Evolutionary conservation across 2,113 vertebrate species (phyloP), one percentile per base, ranked within the genome.

Genomic region (Cheilinus undulatus): DNA sequence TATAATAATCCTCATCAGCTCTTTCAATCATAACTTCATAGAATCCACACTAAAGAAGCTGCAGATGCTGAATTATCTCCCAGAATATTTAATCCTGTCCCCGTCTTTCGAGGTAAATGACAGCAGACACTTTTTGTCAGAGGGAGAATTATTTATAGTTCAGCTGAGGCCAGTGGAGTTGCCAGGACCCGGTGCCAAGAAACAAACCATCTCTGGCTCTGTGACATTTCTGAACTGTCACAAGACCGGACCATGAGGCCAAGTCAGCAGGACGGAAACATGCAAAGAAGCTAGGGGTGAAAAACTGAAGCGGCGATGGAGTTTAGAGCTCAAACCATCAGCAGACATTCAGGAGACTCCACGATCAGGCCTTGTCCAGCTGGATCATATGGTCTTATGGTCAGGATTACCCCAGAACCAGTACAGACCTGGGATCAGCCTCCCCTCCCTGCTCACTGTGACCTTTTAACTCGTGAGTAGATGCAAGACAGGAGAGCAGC

Each of bases 191-290:
- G 6, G 64, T 60, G 79, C 82, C 57, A 7, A 61, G 83, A 69
- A 73, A 68, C n/a, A 0, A 54, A 67, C 48, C 68, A 27, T 30
- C 62, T 76, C 64, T 91, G 89, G 76, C 88, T 88, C 61, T 48
- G 52, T 84, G 88, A 89, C 93, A 93, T 94, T n/a, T 91, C 92
- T 73, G 80, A 78, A 84, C 76, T 56, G 85, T 88, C 88, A 91
- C 73, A 73, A 76, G 62, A 88, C 48, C 32, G 23, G 59, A 76
- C 27, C 26, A 49, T 27, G 54, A 59, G 69, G 60, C 62, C 66
- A 23, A 43, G 51, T 42, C 50, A 61, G 69, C n/a, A 5, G 46
- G 23, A 51, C 34, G 14, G 40, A 8, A 45, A 45, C 42, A 45
- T 45, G 42, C 5, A 3, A 19, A 20, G 42, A 42, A n/a, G 42